A percentile compares a stretch with the other conserved stretches of the same genome.
phyloP scores from a whole-genome alignment of 2,113 vertebrate genomes.

The Oreochromis tanganicae region DNA sequence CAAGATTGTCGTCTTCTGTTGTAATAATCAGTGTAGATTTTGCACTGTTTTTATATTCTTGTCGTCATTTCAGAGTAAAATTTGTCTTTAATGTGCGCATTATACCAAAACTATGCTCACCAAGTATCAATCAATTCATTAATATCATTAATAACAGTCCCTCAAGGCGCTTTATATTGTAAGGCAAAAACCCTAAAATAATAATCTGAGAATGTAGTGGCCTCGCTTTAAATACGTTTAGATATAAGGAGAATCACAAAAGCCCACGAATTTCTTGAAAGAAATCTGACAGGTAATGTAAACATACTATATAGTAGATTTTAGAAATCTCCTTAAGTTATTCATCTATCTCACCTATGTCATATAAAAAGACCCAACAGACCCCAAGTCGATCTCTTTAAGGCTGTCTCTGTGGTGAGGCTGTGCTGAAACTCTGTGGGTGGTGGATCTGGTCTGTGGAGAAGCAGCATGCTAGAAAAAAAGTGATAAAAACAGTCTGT shows the following conservation, averaged over 20 bases:
- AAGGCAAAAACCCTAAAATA: not conserved
- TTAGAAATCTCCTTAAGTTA: not conserved
- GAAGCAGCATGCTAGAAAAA: not conserved
- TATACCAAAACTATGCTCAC: not conserved
- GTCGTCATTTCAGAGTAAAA: not conserved
- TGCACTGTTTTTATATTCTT: not conserved
- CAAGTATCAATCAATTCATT: not conserved
- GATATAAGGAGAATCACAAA: not conserved
- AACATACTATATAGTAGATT: not conserved
- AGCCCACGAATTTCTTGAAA: not conserved
- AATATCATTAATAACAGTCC: not conserved
- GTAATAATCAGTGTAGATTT: not conserved
- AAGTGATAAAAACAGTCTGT: not conserved
- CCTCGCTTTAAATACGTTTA: not conserved
- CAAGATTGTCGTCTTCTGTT: not conserved
- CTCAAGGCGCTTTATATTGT: not conserved
- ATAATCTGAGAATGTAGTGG: not conserved
- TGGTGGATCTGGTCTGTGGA: not conserved
- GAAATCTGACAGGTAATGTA: not conserved
- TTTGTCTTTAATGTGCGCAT: accelerated
- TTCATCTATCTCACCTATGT: not conserved
- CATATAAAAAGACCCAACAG: not conserved
- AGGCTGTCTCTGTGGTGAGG: not conserved
- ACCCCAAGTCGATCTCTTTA: not conserved
- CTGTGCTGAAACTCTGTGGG: not conserved